Evolutionary conservation across 2,888 invertebrate species (phyloP), one percentile per base, ranked within the genome.

Genomic region (Ferdinandea cuprea): DNA sequence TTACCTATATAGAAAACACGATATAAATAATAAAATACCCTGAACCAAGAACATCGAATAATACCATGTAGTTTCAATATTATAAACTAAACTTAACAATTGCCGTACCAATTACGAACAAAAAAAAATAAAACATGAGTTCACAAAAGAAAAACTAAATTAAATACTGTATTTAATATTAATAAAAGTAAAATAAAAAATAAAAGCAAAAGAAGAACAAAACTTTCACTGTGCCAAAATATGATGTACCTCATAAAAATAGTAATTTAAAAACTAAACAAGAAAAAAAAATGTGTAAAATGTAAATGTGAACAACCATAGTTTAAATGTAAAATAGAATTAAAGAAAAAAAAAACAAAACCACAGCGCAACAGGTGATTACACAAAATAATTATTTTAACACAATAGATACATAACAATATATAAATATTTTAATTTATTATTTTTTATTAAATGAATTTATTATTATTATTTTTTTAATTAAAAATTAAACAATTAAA

Each of bases 191-290:
- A 25, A 25, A 25, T 89, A 89, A 89, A 89, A 90, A 90, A 90
- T 89, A 81, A 91, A 91, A 90, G 91, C 91, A 91, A 88, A 90
- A 91, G 89, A 89, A 91, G 89, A 91, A 91, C 87, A 92, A 92
- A 91, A 93, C 92, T 93, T 93, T 93, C 93, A 93, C 93, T 94
- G 95, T 95, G 95, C 95, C 95, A 95, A 94, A 91, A 94, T 94
- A 93, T 89, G 93, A 92, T 94, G 94, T 94, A 95, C 95, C 94
- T 94, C 94, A 94, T 94, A 92, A 93, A 85, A 85, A 85, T 80
- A 85, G 85, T 85, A 80, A 85, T 76, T 71, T 68, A 63, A 84
- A 78, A 32, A 56, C 13, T 17, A 63, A 9, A 81, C 80, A 42
- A 28, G 58, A 40, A 54, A 61, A 59, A 63, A 80, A 83, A 84